phyloP scores from a whole-genome alignment of 2,797 vertebrate genomes.

The Lepidocolaptes lacrymiger region DNA sequence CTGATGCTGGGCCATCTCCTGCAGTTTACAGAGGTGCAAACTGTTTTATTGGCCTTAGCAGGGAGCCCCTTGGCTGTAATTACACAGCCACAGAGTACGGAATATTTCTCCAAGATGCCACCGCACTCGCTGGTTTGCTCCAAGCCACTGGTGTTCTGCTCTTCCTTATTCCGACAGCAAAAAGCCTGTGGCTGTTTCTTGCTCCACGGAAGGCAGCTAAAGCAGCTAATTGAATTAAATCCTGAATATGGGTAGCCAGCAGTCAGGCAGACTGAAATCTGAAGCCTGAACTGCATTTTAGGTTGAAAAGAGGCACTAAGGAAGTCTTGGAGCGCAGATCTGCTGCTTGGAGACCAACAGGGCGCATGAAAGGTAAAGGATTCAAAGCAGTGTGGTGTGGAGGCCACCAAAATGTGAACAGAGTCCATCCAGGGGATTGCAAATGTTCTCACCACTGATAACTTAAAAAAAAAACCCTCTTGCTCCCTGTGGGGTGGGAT shows the following conservation, averaged over 20 bases:
- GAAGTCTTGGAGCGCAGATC: background rate
- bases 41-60: background rate
- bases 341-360: fast-evolving
- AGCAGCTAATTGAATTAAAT: background rate
- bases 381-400: background rate
- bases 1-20: background rate
- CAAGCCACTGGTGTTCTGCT: background rate
- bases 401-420: background rate
- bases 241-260: background rate
- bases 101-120: background rate
- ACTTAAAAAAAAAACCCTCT: background rate
- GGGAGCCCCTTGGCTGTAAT: background rate
- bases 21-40: background rate
- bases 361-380: fast-evolving
- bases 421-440: background rate
- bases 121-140: background rate
- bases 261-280: background rate
- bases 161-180: background rate
- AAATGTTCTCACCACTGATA: background rate
- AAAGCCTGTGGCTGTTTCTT: background rate
- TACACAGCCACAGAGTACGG: background rate
- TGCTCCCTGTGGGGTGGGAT: fast-evolving
- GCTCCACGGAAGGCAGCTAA: background rate
- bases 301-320: background rate
- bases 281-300: background rate